These are phyloP conservation scores for Agrotis exclamationis DNA, from an alignment of 2,888 invertebrate genomes.

Conservation along the genomic window DNA sequence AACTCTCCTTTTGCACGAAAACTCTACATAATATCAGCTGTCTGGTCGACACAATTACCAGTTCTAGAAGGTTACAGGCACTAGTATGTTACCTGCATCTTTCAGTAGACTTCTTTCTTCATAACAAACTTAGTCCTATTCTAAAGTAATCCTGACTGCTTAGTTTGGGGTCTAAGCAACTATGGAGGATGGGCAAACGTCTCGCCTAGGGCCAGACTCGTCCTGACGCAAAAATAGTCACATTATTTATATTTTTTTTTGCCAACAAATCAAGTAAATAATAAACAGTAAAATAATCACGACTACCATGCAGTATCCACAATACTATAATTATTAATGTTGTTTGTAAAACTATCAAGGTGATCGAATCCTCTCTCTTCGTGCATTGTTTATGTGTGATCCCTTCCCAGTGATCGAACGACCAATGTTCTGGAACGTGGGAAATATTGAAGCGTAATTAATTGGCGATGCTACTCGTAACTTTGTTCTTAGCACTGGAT, in stretches of 20 bases:
- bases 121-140: too few species aligned
- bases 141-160: too few species aligned
- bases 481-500: neutral
- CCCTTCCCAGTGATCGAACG: constrained; percentile 47
- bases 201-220: too few species aligned
- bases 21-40: too few species aligned
- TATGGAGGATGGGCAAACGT: too few species aligned
- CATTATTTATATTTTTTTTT: neutral
- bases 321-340: constrained; percentile 57
- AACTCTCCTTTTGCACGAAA: too few species aligned
- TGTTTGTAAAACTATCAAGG: constrained; percentile 60
- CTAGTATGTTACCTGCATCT: too few species aligned
- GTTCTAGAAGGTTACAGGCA: too few species aligned
- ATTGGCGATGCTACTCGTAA: constrained; percentile 13
- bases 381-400: constrained; percentile 57
- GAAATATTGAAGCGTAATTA: constrained; percentile 43
- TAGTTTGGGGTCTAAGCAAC: too few species aligned
- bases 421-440: constrained; percentile 46
- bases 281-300: constrained; percentile 51
- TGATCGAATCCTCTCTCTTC: constrained; percentile 65
- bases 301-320: constrained; percentile 43
- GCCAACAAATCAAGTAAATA: constrained; percentile 1
- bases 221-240: too few species aligned
- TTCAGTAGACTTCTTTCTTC: too few species aligned
- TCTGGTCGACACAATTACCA: too few species aligned